These are phyloP conservation scores for Amphiprion ocellaris DNA, from an alignment of 2,113 vertebrate species.

Conservation along the genomic window DNA sequence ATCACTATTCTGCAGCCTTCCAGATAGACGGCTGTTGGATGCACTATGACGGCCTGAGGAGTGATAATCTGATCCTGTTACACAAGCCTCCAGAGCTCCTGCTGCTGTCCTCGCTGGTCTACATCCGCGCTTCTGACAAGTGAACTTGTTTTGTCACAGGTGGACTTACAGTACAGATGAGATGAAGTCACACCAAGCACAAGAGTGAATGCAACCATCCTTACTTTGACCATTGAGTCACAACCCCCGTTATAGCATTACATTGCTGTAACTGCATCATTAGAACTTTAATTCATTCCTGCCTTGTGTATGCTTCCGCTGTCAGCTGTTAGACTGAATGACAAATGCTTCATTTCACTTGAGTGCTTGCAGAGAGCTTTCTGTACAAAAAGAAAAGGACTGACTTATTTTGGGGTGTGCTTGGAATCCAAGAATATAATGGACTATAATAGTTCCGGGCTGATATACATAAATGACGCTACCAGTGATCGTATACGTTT, in stretches of 20 bases:
- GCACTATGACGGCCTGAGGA: constrained; percentile 89
- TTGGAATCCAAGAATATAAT: constrained; percentile 89
- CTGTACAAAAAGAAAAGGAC: constrained; percentile 36
- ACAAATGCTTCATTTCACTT: constrained; percentile 26
- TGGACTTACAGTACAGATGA: neutral
- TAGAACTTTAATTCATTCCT: neutral
- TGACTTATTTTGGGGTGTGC: constrained; percentile 54
- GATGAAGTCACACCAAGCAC: neutral
- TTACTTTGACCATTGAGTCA: neutral
- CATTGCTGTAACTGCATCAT: neutral
- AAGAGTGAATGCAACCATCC: neutral
- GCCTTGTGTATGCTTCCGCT: constrained; percentile 14
- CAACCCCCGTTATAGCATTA: neutral
- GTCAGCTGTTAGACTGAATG: neutral
- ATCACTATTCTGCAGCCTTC: constrained; percentile 92
- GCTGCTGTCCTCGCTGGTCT: constrained; percentile 90
- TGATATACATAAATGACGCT: constrained; percentile 47
- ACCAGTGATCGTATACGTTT: neutral
- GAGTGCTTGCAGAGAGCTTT: constrained; percentile 65
- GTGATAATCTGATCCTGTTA: constrained; percentile 89
- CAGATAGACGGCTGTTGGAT: constrained; percentile 90
- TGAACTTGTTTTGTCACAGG: constrained; percentile 58
- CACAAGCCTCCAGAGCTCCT: constrained; percentile 90
- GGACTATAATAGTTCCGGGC: constrained; percentile 86
- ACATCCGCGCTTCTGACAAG: constrained; percentile 87